These are phyloP conservation scores for Ictalurus furcatus DNA, from an alignment of 2,113 vertebrate species.

Conservation along the genomic window DNA sequence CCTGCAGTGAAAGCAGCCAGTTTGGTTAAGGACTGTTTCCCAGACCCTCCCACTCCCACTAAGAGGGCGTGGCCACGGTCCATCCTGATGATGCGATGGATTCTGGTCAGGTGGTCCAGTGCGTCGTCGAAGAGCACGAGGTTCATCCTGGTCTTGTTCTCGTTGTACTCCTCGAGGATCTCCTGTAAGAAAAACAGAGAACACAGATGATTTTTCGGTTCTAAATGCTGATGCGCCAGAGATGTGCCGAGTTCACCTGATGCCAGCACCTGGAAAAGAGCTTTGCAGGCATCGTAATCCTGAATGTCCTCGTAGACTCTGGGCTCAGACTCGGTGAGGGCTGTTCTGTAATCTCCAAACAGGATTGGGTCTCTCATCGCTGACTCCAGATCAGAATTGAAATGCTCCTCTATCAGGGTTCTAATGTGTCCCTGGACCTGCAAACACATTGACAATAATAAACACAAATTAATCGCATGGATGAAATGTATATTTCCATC, in stretches of 20 bases:
- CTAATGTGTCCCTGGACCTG: slow-evolving; percentile 87
- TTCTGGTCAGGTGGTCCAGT: slow-evolving; percentile 86
- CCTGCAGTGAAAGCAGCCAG: slow-evolving; percentile 87
- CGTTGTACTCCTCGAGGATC: slow-evolving; percentile 93
- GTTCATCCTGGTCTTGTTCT: slow-evolving; percentile 82
- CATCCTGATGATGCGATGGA: slow-evolving; percentile 89
- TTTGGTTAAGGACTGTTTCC: slow-evolving; percentile 88
- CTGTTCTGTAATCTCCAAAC: slow-evolving; percentile 90
- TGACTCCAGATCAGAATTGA: slow-evolving; percentile 70
- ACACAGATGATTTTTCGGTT: not conserved
- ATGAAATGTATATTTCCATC: not conserved
- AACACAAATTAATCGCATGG: not conserved
- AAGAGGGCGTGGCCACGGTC: slow-evolving; percentile 87
- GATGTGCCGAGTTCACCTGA: not conserved
- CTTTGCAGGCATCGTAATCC: slow-evolving; percentile 88
- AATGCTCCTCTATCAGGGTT: slow-evolving; percentile 78
- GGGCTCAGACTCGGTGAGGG: slow-evolving; percentile 79
- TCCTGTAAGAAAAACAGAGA: slow-evolving; percentile 72
- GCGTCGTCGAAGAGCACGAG: slow-evolving; percentile 94
- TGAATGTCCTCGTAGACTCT: slow-evolving; percentile 92
- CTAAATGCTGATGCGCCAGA: not conserved
- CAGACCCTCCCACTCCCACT: slow-evolving; percentile 89
- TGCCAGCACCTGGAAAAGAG: slow-evolving; percentile 84
- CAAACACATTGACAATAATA: not conserved
- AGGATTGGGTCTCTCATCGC: slow-evolving; percentile 87